These are phyloP conservation scores for Lomographa bimaculata DNA, from an alignment of 2,888 invertebrate species.

Conservation along the genomic window DNA sequence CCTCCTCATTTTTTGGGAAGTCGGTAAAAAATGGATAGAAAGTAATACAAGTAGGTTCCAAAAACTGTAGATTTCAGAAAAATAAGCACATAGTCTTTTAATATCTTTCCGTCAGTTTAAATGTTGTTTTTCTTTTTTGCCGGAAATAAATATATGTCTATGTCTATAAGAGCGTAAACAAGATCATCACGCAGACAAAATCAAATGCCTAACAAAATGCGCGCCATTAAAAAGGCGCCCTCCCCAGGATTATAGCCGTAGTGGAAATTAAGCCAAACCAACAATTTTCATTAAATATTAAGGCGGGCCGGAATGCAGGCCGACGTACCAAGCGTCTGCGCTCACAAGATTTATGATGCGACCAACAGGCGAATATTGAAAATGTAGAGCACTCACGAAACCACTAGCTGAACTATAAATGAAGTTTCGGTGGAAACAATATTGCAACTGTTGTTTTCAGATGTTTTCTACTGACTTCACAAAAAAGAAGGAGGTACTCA, in stretches of 20 bases:
- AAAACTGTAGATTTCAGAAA: too few species aligned
- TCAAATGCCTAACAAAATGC: slow-evolving; percentile 12
- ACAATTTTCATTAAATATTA: slow-evolving; percentile 76
- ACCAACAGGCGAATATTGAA: slow-evolving; percentile 78
- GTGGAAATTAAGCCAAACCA: slow-evolving; percentile 64
- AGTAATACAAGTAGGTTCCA: too few species aligned
- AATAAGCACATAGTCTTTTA: too few species aligned
- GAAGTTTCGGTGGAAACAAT: slow-evolving; percentile 34
- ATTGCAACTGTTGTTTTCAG: slow-evolving; percentile 24
- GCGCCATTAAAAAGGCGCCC: slow-evolving; percentile 17
- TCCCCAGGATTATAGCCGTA: slow-evolving; percentile 26
- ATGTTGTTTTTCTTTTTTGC: too few species aligned
- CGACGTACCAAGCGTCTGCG: slow-evolving; percentile 62
- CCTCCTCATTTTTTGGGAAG: too few species aligned
- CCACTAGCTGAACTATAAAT: slow-evolving; percentile 65
- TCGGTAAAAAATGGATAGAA: too few species aligned
- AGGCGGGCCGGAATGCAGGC: slow-evolving; percentile 71
- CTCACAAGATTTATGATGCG: slow-evolving; percentile 73
- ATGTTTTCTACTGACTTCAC: too few species aligned
- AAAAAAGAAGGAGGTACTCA: too few species aligned
- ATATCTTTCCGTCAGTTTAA: too few species aligned
- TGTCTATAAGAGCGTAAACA: too few species aligned
- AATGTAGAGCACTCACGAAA: slow-evolving; percentile 67
- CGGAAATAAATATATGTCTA: too few species aligned
- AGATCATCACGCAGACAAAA: slow-evolving; percentile 4